Base-by-base conservation (phyloP, 2,113 vertebrate genomes). In the Mustela lutreola region DNA sequence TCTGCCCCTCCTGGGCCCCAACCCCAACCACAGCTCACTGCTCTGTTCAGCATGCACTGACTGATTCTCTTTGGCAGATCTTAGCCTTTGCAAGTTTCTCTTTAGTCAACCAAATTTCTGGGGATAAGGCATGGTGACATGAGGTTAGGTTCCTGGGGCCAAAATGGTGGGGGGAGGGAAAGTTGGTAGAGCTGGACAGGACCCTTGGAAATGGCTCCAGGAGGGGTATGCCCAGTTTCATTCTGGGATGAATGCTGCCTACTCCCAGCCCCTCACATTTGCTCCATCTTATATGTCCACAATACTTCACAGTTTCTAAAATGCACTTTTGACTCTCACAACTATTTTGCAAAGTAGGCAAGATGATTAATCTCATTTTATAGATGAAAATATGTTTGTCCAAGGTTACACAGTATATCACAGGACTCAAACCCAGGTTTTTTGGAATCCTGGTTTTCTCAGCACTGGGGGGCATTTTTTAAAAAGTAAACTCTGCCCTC, bases 331-430 rank as follows among this genome's bases (percentile, higher is more conserved):
- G 89, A 50, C 21, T 80, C 12, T 93, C 36, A 50, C 60, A 79
- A 89, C 62, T 92, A 48, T 90, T 79, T 83, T 93, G 62, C 86
- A 53, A 97, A 88, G 16, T 53, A 85, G 58, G 42, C 3, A 83
- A 91, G 81, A 84, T 67, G 60, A 71, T 93, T 60, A 62, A 73
- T 95, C 39, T 84, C 58, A 71, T 95, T 89, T 92, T 97, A 90
- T 80, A 73, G 39, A 58, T 94, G 67, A 67, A 96, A 90, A 71
- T n/a, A 87, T 86, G 22, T 86, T 92, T 93, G 60, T 63, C 53
- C 11, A 88, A 94, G 16, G 62, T 92, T 45, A 97, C 11, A 50
- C 14, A 89, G n/a, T 60, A 80, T 91, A 36, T 58, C 42, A 53
- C 4, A 60, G 45, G 60, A 91, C 9, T 85, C 36, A 91, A 87